Evolutionary conservation across 2,797 vertebrate species (phyloP).

Genomic region (Okamejei kenojei): DNA sequence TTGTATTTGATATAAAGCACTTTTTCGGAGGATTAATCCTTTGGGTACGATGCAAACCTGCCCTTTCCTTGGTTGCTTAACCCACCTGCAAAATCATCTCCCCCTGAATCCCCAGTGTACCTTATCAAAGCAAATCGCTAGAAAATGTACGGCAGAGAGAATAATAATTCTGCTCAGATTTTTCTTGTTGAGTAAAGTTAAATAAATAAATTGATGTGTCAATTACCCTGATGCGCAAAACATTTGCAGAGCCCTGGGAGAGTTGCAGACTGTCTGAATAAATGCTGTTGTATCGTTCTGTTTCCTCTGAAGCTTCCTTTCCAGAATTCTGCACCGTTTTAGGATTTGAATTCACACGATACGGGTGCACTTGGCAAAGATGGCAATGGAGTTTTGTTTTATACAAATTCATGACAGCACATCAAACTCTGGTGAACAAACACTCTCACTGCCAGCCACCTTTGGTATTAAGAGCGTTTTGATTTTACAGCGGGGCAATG

Average conservation of each 20-base stretch:
- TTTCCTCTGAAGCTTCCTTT: background rate
- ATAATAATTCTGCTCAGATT: slow-evolving; percentile 23
- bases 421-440: slow-evolving; percentile 1
- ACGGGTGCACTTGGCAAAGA: background rate
- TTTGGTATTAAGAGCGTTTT: background rate
- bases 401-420: background rate
- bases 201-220: slow-evolving; percentile 36
- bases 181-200: slow-evolving; percentile 30
- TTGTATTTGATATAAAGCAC: slow-evolving; percentile 20
- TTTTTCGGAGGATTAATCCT: slow-evolving; percentile 28
- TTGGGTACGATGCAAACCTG: slow-evolving; percentile 12
- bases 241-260: slow-evolving; percentile 19
- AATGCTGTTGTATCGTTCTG: background rate
- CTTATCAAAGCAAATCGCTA: slow-evolving; percentile 22
- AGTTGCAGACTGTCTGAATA: slow-evolving; percentile 3
- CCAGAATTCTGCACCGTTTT: background rate
- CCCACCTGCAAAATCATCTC: slow-evolving; percentile 29
- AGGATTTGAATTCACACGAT: background rate
- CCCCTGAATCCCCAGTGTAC: background rate
- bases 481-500: background rate
- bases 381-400: background rate
- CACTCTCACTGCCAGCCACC: background rate
- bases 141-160: slow-evolving; percentile 25
- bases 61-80: slow-evolving; percentile 33
- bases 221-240: slow-evolving; percentile 21